Conservation (phyloP, 2,888 invertebrate species). For the Campoletis raptor region DNA sequence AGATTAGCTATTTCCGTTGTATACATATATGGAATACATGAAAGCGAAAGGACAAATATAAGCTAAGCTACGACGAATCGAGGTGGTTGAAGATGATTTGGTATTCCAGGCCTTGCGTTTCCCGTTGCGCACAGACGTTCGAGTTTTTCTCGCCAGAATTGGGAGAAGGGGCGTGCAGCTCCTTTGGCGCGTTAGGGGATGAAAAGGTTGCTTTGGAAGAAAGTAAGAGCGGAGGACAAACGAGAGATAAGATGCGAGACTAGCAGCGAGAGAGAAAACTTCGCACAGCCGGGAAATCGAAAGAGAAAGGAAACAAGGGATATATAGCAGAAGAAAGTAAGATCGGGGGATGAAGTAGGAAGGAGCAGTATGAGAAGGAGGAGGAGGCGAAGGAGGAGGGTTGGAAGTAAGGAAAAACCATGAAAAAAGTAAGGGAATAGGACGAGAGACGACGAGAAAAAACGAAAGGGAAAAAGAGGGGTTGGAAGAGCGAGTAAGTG, state of each 20-base stretch:
- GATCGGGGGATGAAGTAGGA: slow-evolving; percentile 20
- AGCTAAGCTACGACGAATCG: slow-evolving; percentile 16
- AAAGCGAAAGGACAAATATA: not conserved
- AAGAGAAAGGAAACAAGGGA: slow-evolving; percentile 43
- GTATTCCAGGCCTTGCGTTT: slow-evolving; percentile 71
- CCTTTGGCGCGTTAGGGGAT: slow-evolving; percentile 50
- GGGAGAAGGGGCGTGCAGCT: slow-evolving; percentile 62
- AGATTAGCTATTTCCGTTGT: slow-evolving; percentile 1
- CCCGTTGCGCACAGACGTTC: slow-evolving; percentile 15
- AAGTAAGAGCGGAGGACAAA: slow-evolving; percentile 38
- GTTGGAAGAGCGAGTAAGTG: slow-evolving; percentile 24
- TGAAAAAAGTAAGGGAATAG: slow-evolving; percentile 23
- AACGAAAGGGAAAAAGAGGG: slow-evolving; percentile 21
- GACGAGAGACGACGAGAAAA: slow-evolving; percentile 13
- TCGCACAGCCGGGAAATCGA: slow-evolving; percentile 31
- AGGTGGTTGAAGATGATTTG: slow-evolving; percentile 73
- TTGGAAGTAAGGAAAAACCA: slow-evolving; percentile 15
- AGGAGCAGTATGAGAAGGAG: slow-evolving; percentile 41
- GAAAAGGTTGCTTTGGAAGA: slow-evolving; percentile 42
- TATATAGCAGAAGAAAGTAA: slow-evolving; percentile 40
- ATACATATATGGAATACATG: not conserved
- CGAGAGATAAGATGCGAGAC: slow-evolving; percentile 54
- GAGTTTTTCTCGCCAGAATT: slow-evolving; percentile 39
- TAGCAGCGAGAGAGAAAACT: slow-evolving; percentile 27
- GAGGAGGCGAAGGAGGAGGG: slow-evolving; percentile 51